Evolutionary conservation across 2,888 invertebrate genomes (phyloP).

Genomic region (Hololepta plana): DNA sequence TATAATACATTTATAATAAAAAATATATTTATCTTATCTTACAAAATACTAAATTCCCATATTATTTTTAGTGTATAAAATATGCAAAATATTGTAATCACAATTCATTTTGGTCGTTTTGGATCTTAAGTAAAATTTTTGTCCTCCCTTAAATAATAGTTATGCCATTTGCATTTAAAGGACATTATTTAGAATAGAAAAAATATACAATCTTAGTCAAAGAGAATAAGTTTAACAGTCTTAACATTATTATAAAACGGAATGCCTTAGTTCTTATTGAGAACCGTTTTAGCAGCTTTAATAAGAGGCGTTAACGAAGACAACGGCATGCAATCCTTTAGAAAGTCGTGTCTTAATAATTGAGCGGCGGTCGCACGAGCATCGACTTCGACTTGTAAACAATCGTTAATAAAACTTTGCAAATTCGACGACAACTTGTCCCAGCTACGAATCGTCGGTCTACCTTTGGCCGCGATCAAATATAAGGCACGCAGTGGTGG

Average conservation of each 20-base stretch:
- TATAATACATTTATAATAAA: not conserved
- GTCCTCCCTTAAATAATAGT: no score
- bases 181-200: no score
- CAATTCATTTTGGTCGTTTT: no score
- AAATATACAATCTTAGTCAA: no score
- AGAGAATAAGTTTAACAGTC: no score
- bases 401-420: slow-evolving; percentile 71
- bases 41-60: not conserved
- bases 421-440: slow-evolving; percentile 58
- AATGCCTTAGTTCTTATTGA: no score
- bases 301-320: slow-evolving; percentile 75
- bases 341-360: slow-evolving; percentile 62
- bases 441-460: slow-evolving; percentile 78
- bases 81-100: no score
- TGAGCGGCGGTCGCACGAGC: slow-evolving; percentile 58
- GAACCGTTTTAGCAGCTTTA: slow-evolving; percentile 73
- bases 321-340: slow-evolving; percentile 62
- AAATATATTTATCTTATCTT: not conserved
- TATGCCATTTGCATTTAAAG: no score
- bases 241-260: no score
- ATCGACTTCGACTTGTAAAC: slow-evolving; percentile 72
- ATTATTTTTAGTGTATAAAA: not conserved
- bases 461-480: slow-evolving; percentile 87
- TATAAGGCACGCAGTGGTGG: slow-evolving; percentile 83
- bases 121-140: no score